These are phyloP conservation scores for Brachyrhaphis roseni DNA, from an alignment of 2,797 vertebrate species.

Conservation along the genomic window DNA sequence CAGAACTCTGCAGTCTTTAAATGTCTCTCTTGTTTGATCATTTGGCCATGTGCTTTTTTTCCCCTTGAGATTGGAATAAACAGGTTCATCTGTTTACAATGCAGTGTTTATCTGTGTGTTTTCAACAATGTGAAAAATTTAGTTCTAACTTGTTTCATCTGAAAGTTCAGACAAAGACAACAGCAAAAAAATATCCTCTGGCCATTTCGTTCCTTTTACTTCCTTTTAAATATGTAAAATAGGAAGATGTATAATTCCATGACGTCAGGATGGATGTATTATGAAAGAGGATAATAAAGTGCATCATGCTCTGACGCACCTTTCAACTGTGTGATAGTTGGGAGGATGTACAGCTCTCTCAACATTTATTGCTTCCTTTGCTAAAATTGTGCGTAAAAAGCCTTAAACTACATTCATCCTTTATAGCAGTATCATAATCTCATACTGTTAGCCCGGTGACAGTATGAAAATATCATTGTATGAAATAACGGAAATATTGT, in stretches of 20 bases:
- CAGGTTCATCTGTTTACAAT: not conserved
- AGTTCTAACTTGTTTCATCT: not conserved
- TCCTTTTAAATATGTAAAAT: not conserved
- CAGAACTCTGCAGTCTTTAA: not conserved
- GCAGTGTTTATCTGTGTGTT: not conserved
- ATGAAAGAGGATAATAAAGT: not conserved
- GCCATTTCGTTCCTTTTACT: not conserved
- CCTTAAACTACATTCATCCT: not conserved
- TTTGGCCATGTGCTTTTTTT: not conserved
- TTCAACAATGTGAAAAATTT: not conserved
- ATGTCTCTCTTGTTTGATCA: not conserved
- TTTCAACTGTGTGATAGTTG: constrained; percentile 10
- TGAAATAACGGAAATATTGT: not conserved
- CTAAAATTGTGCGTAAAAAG: not conserved
- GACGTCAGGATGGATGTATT: constrained; percentile 7
- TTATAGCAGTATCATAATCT: not conserved
- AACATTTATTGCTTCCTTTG: not conserved
- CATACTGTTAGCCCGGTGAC: not conserved
- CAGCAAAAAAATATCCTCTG: not conserved
- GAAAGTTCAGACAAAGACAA: not conserved
- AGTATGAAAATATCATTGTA: not conserved
- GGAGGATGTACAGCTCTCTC: not conserved
- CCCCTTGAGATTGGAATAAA: not conserved
- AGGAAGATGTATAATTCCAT: not conserved
- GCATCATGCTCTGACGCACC: not conserved